phyloP scores from a whole-genome alignment of 2,888 invertebrate species.

The Scotopteryx bipunctaria region DNA sequence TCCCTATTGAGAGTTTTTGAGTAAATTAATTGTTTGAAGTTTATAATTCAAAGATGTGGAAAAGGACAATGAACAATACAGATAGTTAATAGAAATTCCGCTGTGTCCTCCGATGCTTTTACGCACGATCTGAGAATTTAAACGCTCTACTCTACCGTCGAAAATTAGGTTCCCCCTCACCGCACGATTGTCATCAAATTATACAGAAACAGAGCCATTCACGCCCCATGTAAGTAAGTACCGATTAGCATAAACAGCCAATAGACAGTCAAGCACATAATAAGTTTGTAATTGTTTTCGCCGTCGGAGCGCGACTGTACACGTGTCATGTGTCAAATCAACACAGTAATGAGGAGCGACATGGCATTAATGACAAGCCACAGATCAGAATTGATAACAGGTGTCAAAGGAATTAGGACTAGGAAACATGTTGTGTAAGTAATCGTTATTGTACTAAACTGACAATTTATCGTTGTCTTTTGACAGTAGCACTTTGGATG shows the following conservation, averaged over 20 bases:
- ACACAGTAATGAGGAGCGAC: slow-evolving; percentile 30
- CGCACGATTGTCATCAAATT: neutral
- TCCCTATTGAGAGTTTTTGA: no score
- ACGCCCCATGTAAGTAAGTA: neutral
- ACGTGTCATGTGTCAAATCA: slow-evolving; percentile 36
- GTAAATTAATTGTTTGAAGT: no score
- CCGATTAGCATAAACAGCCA: slow-evolving; percentile 20
- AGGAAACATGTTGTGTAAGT: no score
- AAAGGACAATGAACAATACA: no score
- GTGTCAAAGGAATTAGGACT: no score
- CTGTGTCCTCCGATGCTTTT: no score
- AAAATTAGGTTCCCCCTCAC: neutral
- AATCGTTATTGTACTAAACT: no score
- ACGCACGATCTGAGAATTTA: neutral
- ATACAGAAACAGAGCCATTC: neutral
- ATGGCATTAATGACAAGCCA: slow-evolving; percentile 29
- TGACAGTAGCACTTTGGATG: no score
- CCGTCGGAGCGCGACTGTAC: slow-evolving; percentile 14
- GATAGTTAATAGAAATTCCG: no score
- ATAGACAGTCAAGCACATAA: slow-evolving; percentile 16
- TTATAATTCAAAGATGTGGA: no score
- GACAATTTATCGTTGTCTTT: no score
- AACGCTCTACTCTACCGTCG: neutral
- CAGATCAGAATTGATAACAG: slow-evolving; percentile 1
- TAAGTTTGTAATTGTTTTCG: slow-evolving; percentile 22